Evolutionary conservation across 2,797 vertebrate species (phyloP), one percentile per base, ranked within the genome.

Genomic region (Coreius guichenoti): DNA sequence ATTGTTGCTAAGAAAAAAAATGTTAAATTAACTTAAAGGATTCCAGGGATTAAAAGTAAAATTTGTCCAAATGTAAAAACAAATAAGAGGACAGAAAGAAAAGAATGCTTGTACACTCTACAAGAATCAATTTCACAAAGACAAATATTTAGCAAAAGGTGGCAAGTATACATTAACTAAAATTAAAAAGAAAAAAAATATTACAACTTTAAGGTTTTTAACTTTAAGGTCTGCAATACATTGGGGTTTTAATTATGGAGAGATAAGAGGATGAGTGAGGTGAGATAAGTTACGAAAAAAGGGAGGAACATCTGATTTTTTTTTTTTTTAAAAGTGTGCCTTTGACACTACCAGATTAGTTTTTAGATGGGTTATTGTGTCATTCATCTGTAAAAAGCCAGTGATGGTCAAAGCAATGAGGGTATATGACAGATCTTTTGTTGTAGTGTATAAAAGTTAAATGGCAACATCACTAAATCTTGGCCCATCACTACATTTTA

Each of bases 301-400:
- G 9, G 17, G n/a, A 61, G 63, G 8, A 29, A 65, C 3, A 68
- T 75, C 3, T 43, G 31, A 68, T 47, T 61, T 82, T 39, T 4
- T 70, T 49, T 54, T 68, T 82, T 39, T 3, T 69, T 58, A 86
- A 58, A 68, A 79, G 67, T 83, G 74, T 65, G 26, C 29, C 23
- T 65, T 65, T 65, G 61, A 65, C 2, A 84, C 78, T 33, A 74
- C 73, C 29, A 23, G 29, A 47, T 51, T 68, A n/a, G 12, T 78
- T 23, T 76, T n/a, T 26, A 16, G 16, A 51, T 54, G 7, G n/a
- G 61, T 76, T 43, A 4, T 39, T 19, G 23, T n/a, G 19, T 39
- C 67, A 73, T 78, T 65, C 2, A 39, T 75, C 47, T 39, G 61
- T 67, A 49, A 29, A 54, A 76, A 68, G 21, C 56, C 29, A 82